Evolutionary conservation across 2,888 invertebrate species (phyloP).

Genomic region (Trissonchulus sp.): DNA sequence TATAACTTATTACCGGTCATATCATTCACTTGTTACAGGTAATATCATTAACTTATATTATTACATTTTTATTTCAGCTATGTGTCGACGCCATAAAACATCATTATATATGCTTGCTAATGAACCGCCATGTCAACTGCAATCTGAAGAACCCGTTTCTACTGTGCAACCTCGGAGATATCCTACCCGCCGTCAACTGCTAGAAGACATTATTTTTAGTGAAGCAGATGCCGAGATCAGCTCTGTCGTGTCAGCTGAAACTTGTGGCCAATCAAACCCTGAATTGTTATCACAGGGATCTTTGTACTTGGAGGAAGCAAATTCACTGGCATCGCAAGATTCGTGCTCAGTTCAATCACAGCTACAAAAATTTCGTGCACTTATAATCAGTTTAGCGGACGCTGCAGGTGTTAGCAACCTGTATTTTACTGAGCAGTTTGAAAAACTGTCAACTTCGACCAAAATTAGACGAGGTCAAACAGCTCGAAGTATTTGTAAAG

Average conservation of each 20-base stretch:
- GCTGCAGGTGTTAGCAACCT: not conserved
- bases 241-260: not conserved
- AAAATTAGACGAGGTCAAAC: not conserved
- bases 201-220: not conserved
- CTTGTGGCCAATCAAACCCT: not conserved
- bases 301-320: not conserved
- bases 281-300: not conserved
- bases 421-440: not conserved
- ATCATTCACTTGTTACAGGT: too few relatives aligned
- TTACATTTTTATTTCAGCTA: conserved; percentile 2
- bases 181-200: not conserved
- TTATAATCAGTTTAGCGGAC: not conserved
- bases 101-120: not conserved
- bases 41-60: too few relatives aligned
- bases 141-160: not conserved
- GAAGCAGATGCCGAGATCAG: not conserved
- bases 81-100: not conserved
- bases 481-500: not conserved
- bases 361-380: not conserved
- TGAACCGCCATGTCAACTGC: not conserved
- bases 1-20: too few relatives aligned
- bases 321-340: not conserved
- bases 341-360: not conserved
- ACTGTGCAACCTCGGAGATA: not conserved
- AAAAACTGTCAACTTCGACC: not conserved